Evolutionary conservation across 2,113 vertebrate species (phyloP).

Genomic region (Seriola quinqueradiata): DNA sequence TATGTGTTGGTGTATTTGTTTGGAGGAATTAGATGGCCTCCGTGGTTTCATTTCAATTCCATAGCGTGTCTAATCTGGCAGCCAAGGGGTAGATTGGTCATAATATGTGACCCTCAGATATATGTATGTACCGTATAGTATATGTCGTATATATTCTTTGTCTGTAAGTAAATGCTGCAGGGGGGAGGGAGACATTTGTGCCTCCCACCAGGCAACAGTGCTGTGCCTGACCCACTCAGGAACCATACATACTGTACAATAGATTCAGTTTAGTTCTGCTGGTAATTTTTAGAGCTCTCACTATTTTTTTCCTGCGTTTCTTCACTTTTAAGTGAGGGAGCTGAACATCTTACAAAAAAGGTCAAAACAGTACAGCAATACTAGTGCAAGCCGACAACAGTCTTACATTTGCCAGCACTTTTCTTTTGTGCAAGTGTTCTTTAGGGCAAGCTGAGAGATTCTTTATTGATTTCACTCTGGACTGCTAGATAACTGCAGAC

Average conservation of each 20-base stretch:
- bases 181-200: not conserved
- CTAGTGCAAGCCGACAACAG: constrained; percentile 16
- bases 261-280: not conserved
- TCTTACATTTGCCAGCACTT: constrained; percentile 18
- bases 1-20: too few species aligned
- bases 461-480: constrained; percentile 57
- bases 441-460: constrained; percentile 28
- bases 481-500: constrained; percentile 8
- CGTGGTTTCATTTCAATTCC: too few species aligned
- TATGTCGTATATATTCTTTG: too few species aligned
- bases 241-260: not conserved
- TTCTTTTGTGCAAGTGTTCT: constrained; percentile 24
- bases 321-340: not conserved
- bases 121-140: too few species aligned
- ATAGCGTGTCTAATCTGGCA: too few species aligned
- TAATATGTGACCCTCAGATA: too few species aligned
- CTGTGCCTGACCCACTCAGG: not conserved
- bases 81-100: too few species aligned
- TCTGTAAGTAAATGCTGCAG: not conserved
- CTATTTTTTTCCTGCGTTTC: not conserved
- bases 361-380: constrained; percentile 23
- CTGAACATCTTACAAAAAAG: constrained; percentile 22
- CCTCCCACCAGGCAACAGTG: not conserved
- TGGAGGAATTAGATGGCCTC: too few species aligned
- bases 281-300: not conserved